Evolutionary conservation across 2,888 invertebrate genomes (phyloP), one percentile per base, ranked within the genome.

Genomic region (Bruchidius siliquastri): DNA sequence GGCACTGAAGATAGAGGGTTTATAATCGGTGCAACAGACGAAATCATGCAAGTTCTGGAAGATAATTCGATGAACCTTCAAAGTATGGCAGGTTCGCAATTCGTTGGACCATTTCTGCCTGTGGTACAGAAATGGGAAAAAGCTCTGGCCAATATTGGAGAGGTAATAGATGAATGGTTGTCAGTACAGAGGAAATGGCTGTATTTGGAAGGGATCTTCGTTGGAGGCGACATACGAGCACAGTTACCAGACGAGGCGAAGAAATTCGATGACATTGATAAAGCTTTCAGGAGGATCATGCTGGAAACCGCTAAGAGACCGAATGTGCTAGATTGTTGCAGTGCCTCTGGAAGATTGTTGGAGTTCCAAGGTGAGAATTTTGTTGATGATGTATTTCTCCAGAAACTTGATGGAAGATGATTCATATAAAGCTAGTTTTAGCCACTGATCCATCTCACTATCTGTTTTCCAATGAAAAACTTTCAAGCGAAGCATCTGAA

Each of bases 11-110:
- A 96, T 82, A 90, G 96, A 4, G 96, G 97, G 0, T 78, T 74
- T 67, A 72, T 77, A 2, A 71, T 78, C 20, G 96, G 95, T 71
- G 90, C 94, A 0, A 91, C 95, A 69, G 96, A 96, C 78, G 97
- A 97, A 79, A 91, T 97, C 74, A 89, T 91, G 75, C 92, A 93
- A 68, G 72, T 74, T 68, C 85, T 97, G 2, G 97, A 97, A 83
- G 96, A 97, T 81, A 96, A 96, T 83, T 91, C 94, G 73, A 94
- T 97, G 93, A 93, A 93, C 81, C 88, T 97, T 72, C 96, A 97
- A 87, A 94, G 95, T 79, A 97, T 97, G 95, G 93, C 93, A 0
- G 94, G 94, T 0, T 95, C 95, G 1, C 94, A 93, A 90, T 97
- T 96, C 84, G 92, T 97, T 74, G 96, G 96, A 0, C 97, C 97